Percentiles rank a stretch among this genome's conserved stretches.
These are phyloP conservation scores for Radopholus similis DNA, from an alignment of 1,140 invertebrate genomes.

Conservation along the genomic window DNA sequence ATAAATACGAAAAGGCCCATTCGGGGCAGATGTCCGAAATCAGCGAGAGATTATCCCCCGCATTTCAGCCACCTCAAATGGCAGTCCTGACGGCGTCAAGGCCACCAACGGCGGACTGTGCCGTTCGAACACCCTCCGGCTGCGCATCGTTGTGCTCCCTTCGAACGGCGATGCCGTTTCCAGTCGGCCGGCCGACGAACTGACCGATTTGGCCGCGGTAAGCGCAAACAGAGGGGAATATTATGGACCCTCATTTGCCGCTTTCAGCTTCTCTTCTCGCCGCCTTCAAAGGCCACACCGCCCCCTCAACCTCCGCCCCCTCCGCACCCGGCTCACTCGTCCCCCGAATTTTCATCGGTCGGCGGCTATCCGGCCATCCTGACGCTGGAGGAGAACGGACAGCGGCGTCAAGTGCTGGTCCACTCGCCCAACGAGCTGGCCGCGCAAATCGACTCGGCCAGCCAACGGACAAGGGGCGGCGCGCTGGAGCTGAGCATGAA, in stretches of 20 bases:
- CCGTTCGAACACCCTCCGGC: slow-evolving; percentile 5
- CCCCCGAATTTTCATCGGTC: not conserved
- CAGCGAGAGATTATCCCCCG: not conserved
- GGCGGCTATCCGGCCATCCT: slow-evolving; percentile 10
- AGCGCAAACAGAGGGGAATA: not conserved
- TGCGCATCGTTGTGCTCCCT: slow-evolving; percentile 4
- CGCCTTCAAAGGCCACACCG: not conserved
- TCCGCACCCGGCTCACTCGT: not conserved
- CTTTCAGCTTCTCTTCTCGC: slow-evolving; percentile 1
- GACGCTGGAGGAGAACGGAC: slow-evolving; percentile 8
- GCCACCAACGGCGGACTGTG: slow-evolving; percentile 11
- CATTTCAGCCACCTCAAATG: slow-evolving; percentile 14
- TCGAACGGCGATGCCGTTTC: not conserved
- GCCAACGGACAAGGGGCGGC: not conserved
- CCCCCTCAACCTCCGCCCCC: not conserved
- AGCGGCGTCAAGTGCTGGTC: slow-evolving; percentile 14
- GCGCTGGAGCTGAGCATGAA: not conserved
- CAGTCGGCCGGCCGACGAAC: slow-evolving; percentile 13
- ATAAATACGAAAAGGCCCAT: too few relatives aligned
- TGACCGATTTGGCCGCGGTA: slow-evolving; percentile 8
- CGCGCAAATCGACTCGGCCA: slow-evolving; percentile 11
- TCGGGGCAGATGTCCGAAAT: slow-evolving; percentile 6
- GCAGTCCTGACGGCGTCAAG: not conserved
- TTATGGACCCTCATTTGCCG: not conserved
- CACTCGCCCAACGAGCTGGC: slow-evolving; percentile 8